Conservation (phyloP, 2,888 invertebrate species). For the Dermolepida albohirtum region DNA sequence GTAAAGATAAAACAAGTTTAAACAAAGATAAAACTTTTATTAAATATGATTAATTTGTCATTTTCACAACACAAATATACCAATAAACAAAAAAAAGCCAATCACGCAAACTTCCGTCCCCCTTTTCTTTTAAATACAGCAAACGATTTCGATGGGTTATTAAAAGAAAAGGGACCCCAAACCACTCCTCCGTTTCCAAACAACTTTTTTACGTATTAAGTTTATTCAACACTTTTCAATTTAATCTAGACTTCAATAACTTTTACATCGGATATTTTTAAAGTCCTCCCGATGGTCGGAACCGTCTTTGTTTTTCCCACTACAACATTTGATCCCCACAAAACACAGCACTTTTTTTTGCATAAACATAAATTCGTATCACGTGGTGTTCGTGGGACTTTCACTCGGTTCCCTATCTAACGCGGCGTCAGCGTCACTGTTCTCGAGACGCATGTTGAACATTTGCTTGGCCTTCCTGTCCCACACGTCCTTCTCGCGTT, state of each 20-base stretch:
- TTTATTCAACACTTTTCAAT: no score
- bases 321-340: slow-evolving; percentile 37
- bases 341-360: slow-evolving; percentile 38
- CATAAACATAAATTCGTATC: slow-evolving; percentile 52
- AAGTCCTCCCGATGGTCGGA: slow-evolving; percentile 30
- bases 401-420: slow-evolving; percentile 62
- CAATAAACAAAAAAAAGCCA: slow-evolving; percentile 10
- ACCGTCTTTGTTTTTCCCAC: not conserved
- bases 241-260: slow-evolving; percentile 6
- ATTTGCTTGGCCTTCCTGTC: slow-evolving; percentile 64
- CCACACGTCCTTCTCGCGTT: slow-evolving; percentile 61
- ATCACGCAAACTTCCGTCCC: slow-evolving; percentile 2
- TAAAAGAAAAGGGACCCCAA: no score
- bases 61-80: slow-evolving; percentile 17
- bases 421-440: slow-evolving; percentile 55
- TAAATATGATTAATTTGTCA: slow-evolving; percentile 34
- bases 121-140: not conserved
- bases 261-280: slow-evolving; percentile 40
- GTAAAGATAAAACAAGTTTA: slow-evolving; percentile 24
- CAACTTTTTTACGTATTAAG: no score
- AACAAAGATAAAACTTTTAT: slow-evolving; percentile 37
- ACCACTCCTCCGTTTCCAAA: no score
- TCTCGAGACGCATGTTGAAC: slow-evolving; percentile 55
- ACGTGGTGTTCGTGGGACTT: slow-evolving; percentile 59
- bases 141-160: no score